phyloP scores from a whole-genome alignment of 2,113 vertebrate species.

The Brachyistius frenatus region DNA sequence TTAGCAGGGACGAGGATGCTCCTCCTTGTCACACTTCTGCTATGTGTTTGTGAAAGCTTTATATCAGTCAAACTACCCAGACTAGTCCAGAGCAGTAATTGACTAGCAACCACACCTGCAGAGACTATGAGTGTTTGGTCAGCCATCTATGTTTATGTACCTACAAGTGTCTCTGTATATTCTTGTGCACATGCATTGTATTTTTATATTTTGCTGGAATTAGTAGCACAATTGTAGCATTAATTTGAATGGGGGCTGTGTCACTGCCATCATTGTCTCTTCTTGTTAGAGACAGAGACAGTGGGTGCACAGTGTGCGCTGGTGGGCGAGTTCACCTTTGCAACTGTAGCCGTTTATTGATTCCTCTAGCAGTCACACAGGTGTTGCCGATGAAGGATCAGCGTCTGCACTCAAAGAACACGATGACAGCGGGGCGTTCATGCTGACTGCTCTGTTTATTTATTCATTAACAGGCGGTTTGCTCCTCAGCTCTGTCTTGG shows the following conservation, averaged over 20 bases:
- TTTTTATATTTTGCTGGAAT: background rate
- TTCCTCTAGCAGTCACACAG: slow-evolving; percentile 64
- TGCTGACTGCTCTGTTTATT: slow-evolving; percentile 64
- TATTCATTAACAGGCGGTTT: slow-evolving; percentile 69
- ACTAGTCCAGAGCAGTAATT: background rate
- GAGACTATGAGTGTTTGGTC: background rate
- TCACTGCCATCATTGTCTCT: slow-evolving; percentile 13
- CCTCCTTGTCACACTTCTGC: slow-evolving; percentile 13
- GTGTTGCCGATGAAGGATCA: slow-evolving; percentile 70
- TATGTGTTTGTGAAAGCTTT: slow-evolving; percentile 19
- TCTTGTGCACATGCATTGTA: no score
- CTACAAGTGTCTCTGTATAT: no score
- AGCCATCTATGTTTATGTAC: background rate
- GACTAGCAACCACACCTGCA: background rate
- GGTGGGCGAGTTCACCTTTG: slow-evolving; percentile 59
- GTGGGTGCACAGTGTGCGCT: slow-evolving; percentile 7
- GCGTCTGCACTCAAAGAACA: slow-evolving; percentile 56
- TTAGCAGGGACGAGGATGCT: slow-evolving; percentile 27
- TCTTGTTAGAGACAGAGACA: slow-evolving; percentile 47
- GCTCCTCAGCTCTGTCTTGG: slow-evolving; percentile 40
- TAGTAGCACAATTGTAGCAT: background rate
- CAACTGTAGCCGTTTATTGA: slow-evolving; percentile 64
- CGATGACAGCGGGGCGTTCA: slow-evolving; percentile 48
- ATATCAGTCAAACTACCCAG: background rate
- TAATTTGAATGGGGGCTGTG: slow-evolving; percentile 24